Percentiles rank a stretch among this genome's conserved stretches.
Conservation (phyloP, 2,797 vertebrate genomes). For the Oreochromis mossambicus region DNA sequence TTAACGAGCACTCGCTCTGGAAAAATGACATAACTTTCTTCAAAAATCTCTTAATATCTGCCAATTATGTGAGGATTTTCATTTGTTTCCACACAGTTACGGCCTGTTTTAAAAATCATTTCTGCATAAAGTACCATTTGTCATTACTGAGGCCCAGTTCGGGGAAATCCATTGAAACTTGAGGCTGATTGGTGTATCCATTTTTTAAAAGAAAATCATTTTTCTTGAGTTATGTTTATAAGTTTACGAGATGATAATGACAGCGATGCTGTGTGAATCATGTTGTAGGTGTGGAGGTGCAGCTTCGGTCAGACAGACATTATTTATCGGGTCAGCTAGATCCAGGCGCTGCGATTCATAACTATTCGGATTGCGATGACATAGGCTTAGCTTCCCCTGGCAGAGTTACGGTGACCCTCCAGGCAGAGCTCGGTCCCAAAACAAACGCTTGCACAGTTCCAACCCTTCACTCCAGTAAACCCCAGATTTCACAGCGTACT, state of each 20-base stretch:
- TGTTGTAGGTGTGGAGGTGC: conserved; percentile 3
- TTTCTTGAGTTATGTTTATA: neutral
- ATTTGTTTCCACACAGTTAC: neutral
- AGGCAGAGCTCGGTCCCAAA: conserved; percentile 38
- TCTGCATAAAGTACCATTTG: neutral
- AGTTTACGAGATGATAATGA: neutral
- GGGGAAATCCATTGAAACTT: neutral
- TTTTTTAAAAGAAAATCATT: neutral
- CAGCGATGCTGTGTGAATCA: neutral
- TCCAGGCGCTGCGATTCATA: conserved; percentile 19
- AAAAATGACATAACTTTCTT: neutral
- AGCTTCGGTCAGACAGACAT: conserved; percentile 28
- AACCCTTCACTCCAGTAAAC: conserved; percentile 33
- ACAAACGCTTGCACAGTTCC: conserved; percentile 43
- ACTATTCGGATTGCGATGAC: conserved; percentile 41
- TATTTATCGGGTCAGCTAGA: conserved; percentile 61
- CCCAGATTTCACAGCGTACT: conserved; percentile 23
- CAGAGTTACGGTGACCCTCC: conserved; percentile 63
- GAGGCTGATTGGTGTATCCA: neutral
- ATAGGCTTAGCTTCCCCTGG: conserved; percentile 24
- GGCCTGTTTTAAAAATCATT: neutral
- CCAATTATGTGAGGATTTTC: neutral
- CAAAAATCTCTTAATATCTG: neutral
- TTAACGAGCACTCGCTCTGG: neutral
- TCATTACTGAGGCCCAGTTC: neutral